Conservation (phyloP, 2,113 vertebrate genomes). For the Butastur rufipennis region DNA sequence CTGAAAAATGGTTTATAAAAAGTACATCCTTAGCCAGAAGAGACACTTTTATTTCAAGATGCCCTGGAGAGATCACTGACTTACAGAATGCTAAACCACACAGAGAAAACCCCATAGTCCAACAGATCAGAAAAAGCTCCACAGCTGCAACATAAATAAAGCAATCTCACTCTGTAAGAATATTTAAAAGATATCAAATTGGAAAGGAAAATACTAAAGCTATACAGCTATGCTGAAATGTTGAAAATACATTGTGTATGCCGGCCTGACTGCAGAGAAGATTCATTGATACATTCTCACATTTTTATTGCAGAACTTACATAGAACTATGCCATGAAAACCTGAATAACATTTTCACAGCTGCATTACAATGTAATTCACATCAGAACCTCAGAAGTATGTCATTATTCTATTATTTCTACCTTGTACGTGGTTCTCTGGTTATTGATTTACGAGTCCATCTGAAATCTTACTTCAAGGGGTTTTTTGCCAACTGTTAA, state of each 20-base stretch:
- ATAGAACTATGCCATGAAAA: not conserved
- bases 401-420: constrained; percentile 5
- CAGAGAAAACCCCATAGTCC: not conserved
- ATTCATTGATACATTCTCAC: not conserved
- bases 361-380: not conserved
- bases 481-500: constrained; percentile 35
- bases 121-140: not conserved
- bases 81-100: not conserved
- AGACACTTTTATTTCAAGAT: constrained; percentile 16
- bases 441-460: constrained; percentile 33
- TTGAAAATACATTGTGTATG: not conserved
- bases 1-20: constrained; percentile 29
- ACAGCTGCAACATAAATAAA: not conserved
- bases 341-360: not conserved
- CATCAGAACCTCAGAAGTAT: not conserved
- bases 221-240: not conserved
- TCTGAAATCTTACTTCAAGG: constrained; percentile 15
- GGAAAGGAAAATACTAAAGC: not conserved
- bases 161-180: not conserved
- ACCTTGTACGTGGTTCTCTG: not conserved
- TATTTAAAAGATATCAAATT: not conserved
- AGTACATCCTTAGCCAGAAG: constrained; percentile 22
- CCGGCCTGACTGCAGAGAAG: not conserved
- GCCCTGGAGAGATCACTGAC: not conserved
- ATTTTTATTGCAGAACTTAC: not conserved